phyloP scores from a whole-genome alignment of 2,797 vertebrate species.

The Rachycentron canadum region DNA sequence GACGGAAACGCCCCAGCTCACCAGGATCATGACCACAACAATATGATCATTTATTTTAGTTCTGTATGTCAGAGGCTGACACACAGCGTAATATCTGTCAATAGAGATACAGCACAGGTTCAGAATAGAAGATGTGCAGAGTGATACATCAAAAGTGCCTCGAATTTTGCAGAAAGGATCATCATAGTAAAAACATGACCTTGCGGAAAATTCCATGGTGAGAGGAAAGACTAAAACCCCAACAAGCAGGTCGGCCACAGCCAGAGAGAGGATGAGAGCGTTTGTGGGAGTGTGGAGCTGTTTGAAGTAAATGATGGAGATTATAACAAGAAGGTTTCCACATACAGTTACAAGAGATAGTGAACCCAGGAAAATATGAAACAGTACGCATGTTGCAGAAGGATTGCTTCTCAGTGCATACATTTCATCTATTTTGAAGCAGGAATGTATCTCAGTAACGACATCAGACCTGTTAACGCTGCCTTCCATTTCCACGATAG shows the following conservation, averaged over 20 bases:
- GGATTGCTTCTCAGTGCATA: not conserved
- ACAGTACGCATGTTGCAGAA: slow-evolving; percentile 8
- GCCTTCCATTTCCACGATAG: too few relatives aligned
- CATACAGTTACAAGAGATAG: slow-evolving; percentile 49
- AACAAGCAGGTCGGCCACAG: slow-evolving; percentile 84
- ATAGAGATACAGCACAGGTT: slow-evolving; percentile 64
- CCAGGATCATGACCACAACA: slow-evolving; percentile 79
- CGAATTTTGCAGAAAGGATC: slow-evolving; percentile 50
- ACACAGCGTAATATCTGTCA: slow-evolving; percentile 64
- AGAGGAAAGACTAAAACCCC: slow-evolving; percentile 50
- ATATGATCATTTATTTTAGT: slow-evolving; percentile 21
- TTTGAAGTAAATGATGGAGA: slow-evolving; percentile 90
- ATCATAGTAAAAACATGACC: slow-evolving; percentile 82
- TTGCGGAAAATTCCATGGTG: slow-evolving; percentile 59
- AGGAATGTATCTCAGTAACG: too few relatives aligned
- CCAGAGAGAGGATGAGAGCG: slow-evolving; percentile 89
- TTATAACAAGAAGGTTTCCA: slow-evolving; percentile 85
- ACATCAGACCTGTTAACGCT: too few relatives aligned
- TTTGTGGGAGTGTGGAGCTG: slow-evolving; percentile 91
- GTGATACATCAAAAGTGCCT: slow-evolving; percentile 33
- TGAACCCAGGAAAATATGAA: slow-evolving; percentile 32
- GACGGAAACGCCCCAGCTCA: slow-evolving; percentile 86
- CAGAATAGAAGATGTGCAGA: slow-evolving; percentile 55
- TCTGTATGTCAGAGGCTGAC: slow-evolving; percentile 56
- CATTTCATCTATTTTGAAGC: too few relatives aligned